Percentiles rank a stretch among this genome's conserved stretches.
Conservation (phyloP, 2,888 invertebrate species). For the Macrophya alboannulata region DNA sequence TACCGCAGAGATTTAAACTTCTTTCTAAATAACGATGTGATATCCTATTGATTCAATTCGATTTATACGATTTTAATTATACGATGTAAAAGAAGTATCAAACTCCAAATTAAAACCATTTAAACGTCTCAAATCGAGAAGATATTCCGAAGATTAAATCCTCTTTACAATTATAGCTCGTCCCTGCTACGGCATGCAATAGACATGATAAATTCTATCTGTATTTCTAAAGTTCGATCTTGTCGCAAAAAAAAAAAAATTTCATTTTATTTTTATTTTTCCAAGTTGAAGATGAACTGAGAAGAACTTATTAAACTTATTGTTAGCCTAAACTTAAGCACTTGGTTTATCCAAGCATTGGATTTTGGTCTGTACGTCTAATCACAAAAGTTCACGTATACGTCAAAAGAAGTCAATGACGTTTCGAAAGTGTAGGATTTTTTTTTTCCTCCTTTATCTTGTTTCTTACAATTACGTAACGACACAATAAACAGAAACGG, state of each 20-base stretch:
- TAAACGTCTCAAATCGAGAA: background rate
- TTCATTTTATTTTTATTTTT: background rate
- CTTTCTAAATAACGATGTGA: background rate
- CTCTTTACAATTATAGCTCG: conserved; percentile 40
- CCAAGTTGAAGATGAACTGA: conserved; percentile 17
- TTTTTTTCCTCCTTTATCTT: background rate
- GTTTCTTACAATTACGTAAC: background rate
- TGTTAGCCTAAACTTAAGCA: conserved; percentile 55
- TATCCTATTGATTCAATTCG: background rate
- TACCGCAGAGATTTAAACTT: conserved; percentile 30
- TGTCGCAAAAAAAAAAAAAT: background rate
- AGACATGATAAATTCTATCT: conserved; percentile 36
- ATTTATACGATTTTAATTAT: background rate
- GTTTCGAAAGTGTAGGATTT: background rate
- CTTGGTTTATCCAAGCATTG: conserved; percentile 34
- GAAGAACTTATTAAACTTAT: conserved; percentile 50
- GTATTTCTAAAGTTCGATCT: conserved; percentile 29
- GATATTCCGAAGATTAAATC: conserved; percentile 12
- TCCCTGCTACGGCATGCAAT: conserved; percentile 23
- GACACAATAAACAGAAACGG: background rate
- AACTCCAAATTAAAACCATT: conserved; percentile 40
- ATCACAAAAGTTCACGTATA: conserved; percentile 39
- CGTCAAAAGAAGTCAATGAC: conserved; percentile 13
- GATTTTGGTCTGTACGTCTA: conserved; percentile 53
- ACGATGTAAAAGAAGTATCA: conserved; percentile 40